Evolutionary conservation across 1,140 invertebrate species (phyloP), one percentile per base, ranked within the genome.

Genomic region (Cyclina sinensis): DNA sequence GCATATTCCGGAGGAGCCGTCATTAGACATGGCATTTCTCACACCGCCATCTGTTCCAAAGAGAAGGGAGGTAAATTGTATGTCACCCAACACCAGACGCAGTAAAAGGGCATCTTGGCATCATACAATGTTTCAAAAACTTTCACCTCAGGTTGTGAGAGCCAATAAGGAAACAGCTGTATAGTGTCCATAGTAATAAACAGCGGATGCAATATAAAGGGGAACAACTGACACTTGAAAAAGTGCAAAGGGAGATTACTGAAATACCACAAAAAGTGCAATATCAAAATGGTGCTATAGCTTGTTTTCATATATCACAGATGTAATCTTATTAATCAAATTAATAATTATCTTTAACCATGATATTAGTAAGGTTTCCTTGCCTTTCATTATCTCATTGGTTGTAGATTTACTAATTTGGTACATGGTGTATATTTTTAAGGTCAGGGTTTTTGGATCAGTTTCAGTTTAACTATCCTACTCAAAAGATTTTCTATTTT

Each of bases 71-170:
- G 51, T 68, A 32, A 43, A 32, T 57, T 81, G 62, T 62, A 82
- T 83, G 80, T 88, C 86, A 35, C 86, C 86, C 0, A 83, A 82
- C 79, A 88, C 78, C 3, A 46, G 80, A 32, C 18, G 86, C 59
- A 83, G 80, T 54, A 88, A 88, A 54, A 73, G 86, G 30, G 86
- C 86, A 16, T 88, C 86, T 3, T 88, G 86, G 86, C 86, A 88
- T 82, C 86, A 88, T 30, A 88, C 86, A 18, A 82, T 88, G 86
- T 88, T 88, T 24, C 79, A 81, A 68, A 88, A 88, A 62, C 35
- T 74, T 7, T 88, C 86, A 16, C 80, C 79, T 12, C 86, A 82
- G n/a, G 37, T 73, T 54, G 59, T 39, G 43, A 73, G 79, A 59
- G 39, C 86, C 18, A 88, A 83, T 65, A 88, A 88, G 68, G 86